Base-by-base conservation (phyloP, 2,888 invertebrate species). In the Sthenelais limicola region DNA sequence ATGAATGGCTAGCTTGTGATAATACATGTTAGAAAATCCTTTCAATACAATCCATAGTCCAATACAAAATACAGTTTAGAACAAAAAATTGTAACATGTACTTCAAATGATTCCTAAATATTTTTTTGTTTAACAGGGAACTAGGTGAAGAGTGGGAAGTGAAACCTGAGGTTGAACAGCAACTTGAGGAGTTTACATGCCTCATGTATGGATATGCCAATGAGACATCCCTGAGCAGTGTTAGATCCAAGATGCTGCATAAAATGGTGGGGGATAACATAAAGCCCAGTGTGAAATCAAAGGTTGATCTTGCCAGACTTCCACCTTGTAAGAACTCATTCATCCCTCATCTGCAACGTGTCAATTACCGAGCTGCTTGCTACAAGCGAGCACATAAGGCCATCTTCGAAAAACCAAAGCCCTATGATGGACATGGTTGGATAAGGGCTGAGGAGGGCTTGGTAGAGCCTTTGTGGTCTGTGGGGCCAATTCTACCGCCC, bases 241-340 rank as follows among this genome's bases (percentile, higher is more conserved):
- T 73, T 1, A 38, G 73, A 26, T 47, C 7, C 51, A 68, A 26
- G 1, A 7, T 68, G 49, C 52, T 74, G 68, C 9, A 51, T 26
- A 56, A 74, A 35, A 75, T 73, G 70, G 75, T 73, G 67, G 73
- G 75, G 15, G 73, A 73, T 43, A 58, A 73, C 49, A 52, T 73
- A 33, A 38, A 56, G 32, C 72, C 73, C 35, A 68, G 54, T 1
- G 12, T 68, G 47, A 75, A 71, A 47, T 73, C 75, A 24, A 75
- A 73, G 56, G 75, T 75, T 9, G 75, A 75, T 30, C 58, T 75
- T 12, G 15, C 75, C 30, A 43, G 73, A 15, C 73, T 75, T 33
- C 73, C 73, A 18, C 71, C 75, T 21, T 75, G 62, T 49, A 12
- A 9, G 3, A 12, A n/a, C 30, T 12, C 32, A 21, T 52, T 68